Evolutionary conservation across 2,888 invertebrate genomes (phyloP), one percentile per base, ranked within the genome.

Genomic region (Pantelozetes paolii): DNA sequence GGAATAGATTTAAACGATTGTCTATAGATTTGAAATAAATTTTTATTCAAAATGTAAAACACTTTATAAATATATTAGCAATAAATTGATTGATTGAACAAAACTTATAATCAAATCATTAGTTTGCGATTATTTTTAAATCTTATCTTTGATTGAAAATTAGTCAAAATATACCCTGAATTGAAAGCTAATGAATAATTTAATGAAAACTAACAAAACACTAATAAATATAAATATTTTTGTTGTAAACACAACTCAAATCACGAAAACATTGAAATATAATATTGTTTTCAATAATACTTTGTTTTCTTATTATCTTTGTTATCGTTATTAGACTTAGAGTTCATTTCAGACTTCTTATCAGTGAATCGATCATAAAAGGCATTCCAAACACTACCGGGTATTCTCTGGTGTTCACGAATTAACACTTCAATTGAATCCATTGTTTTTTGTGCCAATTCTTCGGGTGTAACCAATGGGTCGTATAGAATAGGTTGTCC

Each of bases 341-440:
- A 18, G 3, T 64, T 9, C 26, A 28, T 15, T 2, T 67, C 20
- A 28, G 20, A 50, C 30, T 50, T 71, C 20, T 40, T 36, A 36
- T 64, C 15, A 11, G 18, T 28, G 30, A 76, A 74, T 30, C 76
- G 23, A 42, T 94, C 92, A 11, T 89, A 80, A 1, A 96, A 83
- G 0, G 90, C 92, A 73, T 87, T 84, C 6, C 91, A 84, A 80
- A 96, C 94, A 82, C 89, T 94, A 18, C 95, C 95, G 0, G 96
- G 95, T 75, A 91, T 83, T 77, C 89, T 86, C 82, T 96, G 96
- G 83, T 96, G 89, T 79, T 88, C 84, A 75, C 85, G 86, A 70
- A 95, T 91, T 77, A 96, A 83, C 62, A 87, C 86, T 81, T 91
- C 89, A 75, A 96, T 86, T 1, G 89, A 89, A 62, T 83, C 81